A percentile compares a stretch with the other conserved stretches of the same genome.
Conservation (phyloP, 2,113 vertebrate species). For the Cranoglanis bouderius region DNA sequence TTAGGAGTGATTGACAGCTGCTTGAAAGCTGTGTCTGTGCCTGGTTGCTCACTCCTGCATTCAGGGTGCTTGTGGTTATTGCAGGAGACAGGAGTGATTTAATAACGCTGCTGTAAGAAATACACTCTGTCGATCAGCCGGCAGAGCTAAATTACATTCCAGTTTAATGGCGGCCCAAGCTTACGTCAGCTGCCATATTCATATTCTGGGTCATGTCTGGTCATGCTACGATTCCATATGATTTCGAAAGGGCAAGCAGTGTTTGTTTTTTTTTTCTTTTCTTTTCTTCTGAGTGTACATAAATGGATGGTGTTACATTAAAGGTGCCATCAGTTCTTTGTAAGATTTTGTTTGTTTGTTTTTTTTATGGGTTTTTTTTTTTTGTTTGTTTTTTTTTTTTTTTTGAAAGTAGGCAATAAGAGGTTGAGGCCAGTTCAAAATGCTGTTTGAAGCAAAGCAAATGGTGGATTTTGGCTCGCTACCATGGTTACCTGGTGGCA, state of each 20-base stretch:
- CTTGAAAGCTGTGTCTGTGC: slow-evolving; percentile 38
- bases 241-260: background rate
- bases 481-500: slow-evolving; percentile 42
- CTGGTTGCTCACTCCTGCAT: slow-evolving; percentile 30
- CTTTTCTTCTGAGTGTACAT: background rate
- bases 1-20: slow-evolving; percentile 52
- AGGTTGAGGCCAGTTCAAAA: background rate
- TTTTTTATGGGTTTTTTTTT: background rate
- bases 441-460: slow-evolving; percentile 37
- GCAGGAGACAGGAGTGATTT: slow-evolving; percentile 42
- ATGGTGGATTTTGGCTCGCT: slow-evolving; percentile 34
- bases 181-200: slow-evolving; percentile 11
- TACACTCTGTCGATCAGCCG: slow-evolving; percentile 48
- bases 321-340: background rate
- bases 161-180: slow-evolving; percentile 24
- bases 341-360: background rate
- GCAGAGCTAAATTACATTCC: slow-evolving; percentile 32
- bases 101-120: slow-evolving; percentile 41
- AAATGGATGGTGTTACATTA: slow-evolving; percentile 6
- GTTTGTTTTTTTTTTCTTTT: background rate
- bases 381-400: background rate
- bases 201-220: slow-evolving; percentile 22
- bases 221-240: background rate
- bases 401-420: background rate
- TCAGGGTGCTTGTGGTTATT: slow-evolving; percentile 37